Conservation (phyloP, 2,888 invertebrate genomes). For the Blomia tropicalis region DNA sequence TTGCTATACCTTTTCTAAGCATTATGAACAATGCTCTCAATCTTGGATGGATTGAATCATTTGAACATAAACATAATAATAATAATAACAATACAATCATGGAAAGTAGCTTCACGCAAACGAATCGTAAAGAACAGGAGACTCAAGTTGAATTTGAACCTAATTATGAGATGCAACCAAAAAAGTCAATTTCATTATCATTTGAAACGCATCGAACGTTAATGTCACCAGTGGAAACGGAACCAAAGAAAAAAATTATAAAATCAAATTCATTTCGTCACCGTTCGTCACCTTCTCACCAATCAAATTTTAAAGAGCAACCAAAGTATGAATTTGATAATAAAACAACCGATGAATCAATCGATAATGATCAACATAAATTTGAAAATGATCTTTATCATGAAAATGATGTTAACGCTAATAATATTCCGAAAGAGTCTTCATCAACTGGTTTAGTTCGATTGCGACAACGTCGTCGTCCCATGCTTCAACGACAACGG, state of each 20-base stretch:
- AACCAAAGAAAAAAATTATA: slow-evolving; percentile 8
- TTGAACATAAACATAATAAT: neutral
- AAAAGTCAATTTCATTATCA: neutral
- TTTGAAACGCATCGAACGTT: neutral
- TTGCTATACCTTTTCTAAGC: slow-evolving; percentile 29
- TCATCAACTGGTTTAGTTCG: neutral
- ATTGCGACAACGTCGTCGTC: neutral
- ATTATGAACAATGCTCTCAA: slow-evolving; percentile 12
- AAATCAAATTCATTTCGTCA: neutral
- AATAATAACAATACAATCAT: neutral
- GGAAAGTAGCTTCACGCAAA: neutral
- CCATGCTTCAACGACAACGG: neutral
- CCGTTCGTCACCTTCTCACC: neutral
- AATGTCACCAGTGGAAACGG: neutral
- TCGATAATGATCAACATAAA: neutral
- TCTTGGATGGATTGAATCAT: neutral
- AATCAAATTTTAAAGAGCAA: neutral
- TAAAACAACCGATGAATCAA: neutral
- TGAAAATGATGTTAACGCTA: neutral
- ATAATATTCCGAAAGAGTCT: neutral
- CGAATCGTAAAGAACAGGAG: neutral
- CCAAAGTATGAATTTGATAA: neutral
- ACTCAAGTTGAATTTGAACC: slow-evolving; percentile 2
- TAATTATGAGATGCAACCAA: neutral
- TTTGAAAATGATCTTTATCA: neutral